A percentile compares a stretch with the other conserved stretches of the same genome.
phyloP scores from a whole-genome alignment of 2,113 vertebrate genomes.

The Mormoops blainvillei region DNA sequence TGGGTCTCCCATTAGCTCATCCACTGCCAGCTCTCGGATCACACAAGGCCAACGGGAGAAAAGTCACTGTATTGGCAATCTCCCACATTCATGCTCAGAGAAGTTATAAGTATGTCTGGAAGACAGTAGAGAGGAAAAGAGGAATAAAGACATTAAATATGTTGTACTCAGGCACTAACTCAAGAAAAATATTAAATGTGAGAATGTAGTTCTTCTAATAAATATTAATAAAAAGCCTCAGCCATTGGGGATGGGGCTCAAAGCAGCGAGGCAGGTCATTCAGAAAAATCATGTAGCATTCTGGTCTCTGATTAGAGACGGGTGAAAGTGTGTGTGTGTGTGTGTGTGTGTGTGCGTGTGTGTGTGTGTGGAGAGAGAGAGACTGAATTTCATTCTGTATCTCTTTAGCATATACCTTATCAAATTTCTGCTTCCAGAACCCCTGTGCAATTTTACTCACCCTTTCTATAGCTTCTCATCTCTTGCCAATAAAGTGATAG shows the following conservation, averaged over 20 bases:
- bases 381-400: background rate
- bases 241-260: background rate
- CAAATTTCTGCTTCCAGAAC: background rate
- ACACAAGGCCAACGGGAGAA: constrained; percentile 24
- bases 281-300: background rate
- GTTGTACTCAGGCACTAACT: background rate
- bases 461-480: background rate
- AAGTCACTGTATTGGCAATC: constrained; percentile 23
- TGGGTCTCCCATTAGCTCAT: constrained; percentile 35
- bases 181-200: background rate
- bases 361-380: background rate
- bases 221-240: background rate
- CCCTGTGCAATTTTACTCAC: background rate
- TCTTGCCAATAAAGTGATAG: background rate
- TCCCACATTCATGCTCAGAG: background rate
- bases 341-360: too few species aligned
- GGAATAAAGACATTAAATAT: background rate
- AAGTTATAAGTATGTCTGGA: background rate
- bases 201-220: background rate
- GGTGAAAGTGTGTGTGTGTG: background rate
- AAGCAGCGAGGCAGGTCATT: background rate
- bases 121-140: background rate
- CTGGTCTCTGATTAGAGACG: background rate
- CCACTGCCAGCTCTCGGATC: background rate
- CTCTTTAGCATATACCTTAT: background rate